Percentiles rank a stretch among this genome's conserved stretches.
Evolutionary conservation across 2,797 vertebrate genomes (phyloP).

Genomic region (Lagocephalus sceleratus): DNA sequence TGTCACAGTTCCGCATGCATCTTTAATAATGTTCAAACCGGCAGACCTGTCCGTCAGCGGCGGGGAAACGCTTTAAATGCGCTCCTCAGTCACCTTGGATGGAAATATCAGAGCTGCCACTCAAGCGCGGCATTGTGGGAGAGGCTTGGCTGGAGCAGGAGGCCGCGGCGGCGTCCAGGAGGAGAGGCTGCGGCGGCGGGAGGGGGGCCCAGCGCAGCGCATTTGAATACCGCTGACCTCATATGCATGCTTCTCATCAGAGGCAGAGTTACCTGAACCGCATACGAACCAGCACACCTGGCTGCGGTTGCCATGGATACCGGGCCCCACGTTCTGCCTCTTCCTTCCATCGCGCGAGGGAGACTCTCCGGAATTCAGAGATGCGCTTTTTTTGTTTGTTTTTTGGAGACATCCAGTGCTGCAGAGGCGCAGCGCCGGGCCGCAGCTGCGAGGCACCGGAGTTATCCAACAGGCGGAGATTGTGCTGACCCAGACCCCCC

Average conservation of each 20-base stretch:
- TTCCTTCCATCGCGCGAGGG: not conserved
- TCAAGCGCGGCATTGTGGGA: constrained; percentile 55
- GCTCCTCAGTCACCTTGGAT: constrained; percentile 40
- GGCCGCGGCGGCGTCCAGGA: constrained; percentile 23
- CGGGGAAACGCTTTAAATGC: constrained; percentile 47
- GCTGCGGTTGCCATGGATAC: constrained; percentile 72
- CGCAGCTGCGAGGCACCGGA: constrained; percentile 49
- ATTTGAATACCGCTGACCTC: constrained; percentile 69
- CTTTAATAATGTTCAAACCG: constrained; percentile 15
- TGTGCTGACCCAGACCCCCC: constrained; percentile 69
- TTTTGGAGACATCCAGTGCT: constrained; percentile 44
- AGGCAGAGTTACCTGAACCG: constrained; percentile 65
- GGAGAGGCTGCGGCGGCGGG: constrained; percentile 16
- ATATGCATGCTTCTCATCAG: constrained; percentile 61
- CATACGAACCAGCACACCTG: constrained; percentile 69
- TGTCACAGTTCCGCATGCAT: no score
- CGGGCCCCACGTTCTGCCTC: constrained; percentile 42
- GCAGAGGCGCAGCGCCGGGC: constrained; percentile 49
- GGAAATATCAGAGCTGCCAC: constrained; percentile 67
- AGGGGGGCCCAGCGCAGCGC: constrained; percentile 14
- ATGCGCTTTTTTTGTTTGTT: no score
- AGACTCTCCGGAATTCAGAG: constrained; percentile 41
- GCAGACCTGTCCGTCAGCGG: constrained; percentile 15
- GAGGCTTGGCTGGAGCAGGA: constrained; percentile 23
- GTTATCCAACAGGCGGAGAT: constrained; percentile 65